Percentiles rank a stretch among this genome's conserved stretches.
These are phyloP conservation scores for Neogobius melanostomus DNA, from an alignment of 2,113 vertebrate species.

Conservation along the genomic window DNA sequence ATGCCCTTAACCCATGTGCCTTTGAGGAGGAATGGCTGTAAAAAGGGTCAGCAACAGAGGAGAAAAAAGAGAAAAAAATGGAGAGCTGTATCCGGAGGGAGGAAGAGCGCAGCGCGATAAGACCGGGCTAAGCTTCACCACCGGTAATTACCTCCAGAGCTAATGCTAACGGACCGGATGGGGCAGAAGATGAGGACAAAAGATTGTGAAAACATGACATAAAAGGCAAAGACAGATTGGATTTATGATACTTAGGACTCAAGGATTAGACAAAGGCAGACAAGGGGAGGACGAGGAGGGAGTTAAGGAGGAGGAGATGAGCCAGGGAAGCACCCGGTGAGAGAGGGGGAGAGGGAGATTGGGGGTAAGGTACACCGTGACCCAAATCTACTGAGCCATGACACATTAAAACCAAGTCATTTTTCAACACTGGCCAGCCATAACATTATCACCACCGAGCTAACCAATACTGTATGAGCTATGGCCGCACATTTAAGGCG, in stretches of 20 bases:
- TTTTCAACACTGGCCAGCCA: background rate
- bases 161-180: slow-evolving; percentile 45
- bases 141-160: slow-evolving; percentile 60
- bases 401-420: background rate
- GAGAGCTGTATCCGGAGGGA: slow-evolving; percentile 39
- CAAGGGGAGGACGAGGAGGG: slow-evolving; percentile 27
- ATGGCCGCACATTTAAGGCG: background rate
- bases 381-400: slow-evolving; percentile 62
- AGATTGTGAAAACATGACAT: slow-evolving; percentile 24
- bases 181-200: slow-evolving; percentile 26
- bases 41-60: slow-evolving; percentile 25
- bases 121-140: slow-evolving; percentile 52
- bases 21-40: slow-evolving; percentile 36
- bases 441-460: background rate
- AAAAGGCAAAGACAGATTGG: slow-evolving; percentile 24
- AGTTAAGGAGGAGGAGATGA: slow-evolving; percentile 26
- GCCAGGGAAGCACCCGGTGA: slow-evolving; percentile 7
- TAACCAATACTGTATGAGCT: background rate
- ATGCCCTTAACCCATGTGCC: slow-evolving; percentile 28
- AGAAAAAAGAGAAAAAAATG: slow-evolving; percentile 11
- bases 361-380: slow-evolving; percentile 56
- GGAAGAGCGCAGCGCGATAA: slow-evolving; percentile 49
- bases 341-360: slow-evolving; percentile 8
- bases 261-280: slow-evolving; percentile 48
- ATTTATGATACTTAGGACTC: slow-evolving; percentile 38